phyloP scores from a whole-genome alignment of 2,113 vertebrate genomes.

The Pterocles gutturalis region DNA sequence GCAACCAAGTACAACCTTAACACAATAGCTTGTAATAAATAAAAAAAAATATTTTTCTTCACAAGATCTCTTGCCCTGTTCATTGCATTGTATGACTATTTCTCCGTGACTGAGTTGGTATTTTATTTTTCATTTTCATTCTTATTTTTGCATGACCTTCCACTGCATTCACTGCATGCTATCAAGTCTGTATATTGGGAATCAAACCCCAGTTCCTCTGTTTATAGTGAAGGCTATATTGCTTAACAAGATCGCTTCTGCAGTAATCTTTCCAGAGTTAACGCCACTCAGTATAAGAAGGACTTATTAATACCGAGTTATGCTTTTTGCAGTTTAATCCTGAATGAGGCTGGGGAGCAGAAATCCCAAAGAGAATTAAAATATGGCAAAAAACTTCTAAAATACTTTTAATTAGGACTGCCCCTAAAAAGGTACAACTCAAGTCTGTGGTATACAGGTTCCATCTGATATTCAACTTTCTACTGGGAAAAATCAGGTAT shows the following conservation, averaged over 20 bases:
- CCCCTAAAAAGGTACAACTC: background rate
- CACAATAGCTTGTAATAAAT: background rate
- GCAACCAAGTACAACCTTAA: background rate
- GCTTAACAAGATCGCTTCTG: background rate
- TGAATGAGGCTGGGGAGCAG: background rate
- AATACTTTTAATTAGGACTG: background rate
- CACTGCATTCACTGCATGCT: background rate
- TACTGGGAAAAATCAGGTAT: background rate
- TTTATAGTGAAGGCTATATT: background rate
- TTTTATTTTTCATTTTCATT: background rate
- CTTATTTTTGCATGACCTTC: background rate
- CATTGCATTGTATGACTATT: background rate
- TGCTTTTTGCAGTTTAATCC: background rate
- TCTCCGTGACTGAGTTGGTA: background rate
- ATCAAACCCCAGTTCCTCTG: background rate
- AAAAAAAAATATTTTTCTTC: background rate
- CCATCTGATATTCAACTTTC: background rate
- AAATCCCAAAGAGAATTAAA: background rate
- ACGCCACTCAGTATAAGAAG: background rate
- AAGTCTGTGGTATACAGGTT: background rate
- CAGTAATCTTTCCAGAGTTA: background rate
- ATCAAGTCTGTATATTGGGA: background rate
- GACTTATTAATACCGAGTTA: background rate
- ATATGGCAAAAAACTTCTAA: background rate
- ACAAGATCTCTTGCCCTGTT: background rate